Conservation (phyloP, 2,888 invertebrate species). For the Pegoplata infirma region DNA sequence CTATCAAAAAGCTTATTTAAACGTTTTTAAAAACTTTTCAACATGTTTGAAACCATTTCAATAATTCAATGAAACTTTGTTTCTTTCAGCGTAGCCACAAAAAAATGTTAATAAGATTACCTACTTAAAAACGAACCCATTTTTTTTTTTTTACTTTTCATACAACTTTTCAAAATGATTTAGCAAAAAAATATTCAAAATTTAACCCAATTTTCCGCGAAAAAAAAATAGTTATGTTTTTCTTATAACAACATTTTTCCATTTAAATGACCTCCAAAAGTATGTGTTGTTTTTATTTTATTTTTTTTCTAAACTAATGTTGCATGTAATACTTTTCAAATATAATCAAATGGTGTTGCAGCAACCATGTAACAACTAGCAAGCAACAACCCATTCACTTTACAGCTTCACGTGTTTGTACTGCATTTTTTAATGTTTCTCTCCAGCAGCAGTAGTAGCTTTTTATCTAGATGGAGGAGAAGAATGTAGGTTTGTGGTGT, state of each 20-base stretch:
- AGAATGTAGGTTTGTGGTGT: slow-evolving; percentile 53
- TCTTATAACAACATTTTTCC: not conserved
- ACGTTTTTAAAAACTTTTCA: no score
- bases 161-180: no score
- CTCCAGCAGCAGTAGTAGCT: slow-evolving; percentile 1
- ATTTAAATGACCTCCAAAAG: slow-evolving; percentile 54
- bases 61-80: no score
- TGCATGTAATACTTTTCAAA: slow-evolving; percentile 55
- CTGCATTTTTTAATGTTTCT: slow-evolving; percentile 37
- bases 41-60: no score
- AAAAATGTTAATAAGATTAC: no score
- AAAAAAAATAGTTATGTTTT: not conserved
- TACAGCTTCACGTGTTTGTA: slow-evolving; percentile 60
- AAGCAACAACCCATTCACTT: slow-evolving; percentile 52
- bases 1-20: no score
- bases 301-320: slow-evolving; percentile 8
- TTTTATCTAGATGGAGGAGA: not conserved
- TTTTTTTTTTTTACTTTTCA: no score
- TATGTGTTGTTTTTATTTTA: slow-evolving; percentile 21
- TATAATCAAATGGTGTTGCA: slow-evolving; percentile 28
- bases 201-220: not conserved
- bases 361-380: slow-evolving; percentile 10
- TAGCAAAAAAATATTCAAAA: not conserved
- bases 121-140: no score
- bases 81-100: no score